Conservation (phyloP, 1,140 invertebrate genomes). For the Sarcophaga peregrina region DNA sequence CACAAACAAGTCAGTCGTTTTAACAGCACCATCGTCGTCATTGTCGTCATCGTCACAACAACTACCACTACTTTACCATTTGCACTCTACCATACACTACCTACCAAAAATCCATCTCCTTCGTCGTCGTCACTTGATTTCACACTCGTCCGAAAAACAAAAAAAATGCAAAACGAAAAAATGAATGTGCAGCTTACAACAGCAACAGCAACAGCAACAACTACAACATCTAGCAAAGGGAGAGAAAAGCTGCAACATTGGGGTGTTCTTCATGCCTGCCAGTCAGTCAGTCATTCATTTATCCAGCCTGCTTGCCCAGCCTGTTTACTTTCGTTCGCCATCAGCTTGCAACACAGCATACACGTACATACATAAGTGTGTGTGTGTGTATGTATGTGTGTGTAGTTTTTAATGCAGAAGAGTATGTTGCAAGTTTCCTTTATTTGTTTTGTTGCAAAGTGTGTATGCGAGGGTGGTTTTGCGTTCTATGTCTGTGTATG, state of each 20-base stretch:
- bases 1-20: conserved; percentile 19
- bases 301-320: neutral
- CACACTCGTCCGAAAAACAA: conserved; percentile 9
- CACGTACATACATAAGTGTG: neutral
- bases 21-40: neutral
- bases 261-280: neutral
- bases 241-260: conserved; percentile 9
- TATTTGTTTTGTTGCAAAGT: conserved; percentile 14
- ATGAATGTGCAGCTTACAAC: conserved; percentile 9
- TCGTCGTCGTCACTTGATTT: neutral
- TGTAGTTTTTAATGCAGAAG: neutral
- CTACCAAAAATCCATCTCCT: conserved; percentile 2
- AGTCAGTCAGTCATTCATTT: neutral
- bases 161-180: neutral
- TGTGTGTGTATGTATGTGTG: neutral
- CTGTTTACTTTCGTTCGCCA: neutral
- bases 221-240: neutral
- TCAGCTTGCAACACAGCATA: neutral
- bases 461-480: conserved; percentile 23
- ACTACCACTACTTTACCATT: neutral
- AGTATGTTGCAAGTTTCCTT: conserved; percentile 3
- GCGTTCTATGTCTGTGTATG: no score
- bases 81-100: neutral
- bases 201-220: neutral
- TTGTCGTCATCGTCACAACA: neutral